Conservation (phyloP, 2,797 vertebrate species). For the Pangasius krempfi region DNA sequence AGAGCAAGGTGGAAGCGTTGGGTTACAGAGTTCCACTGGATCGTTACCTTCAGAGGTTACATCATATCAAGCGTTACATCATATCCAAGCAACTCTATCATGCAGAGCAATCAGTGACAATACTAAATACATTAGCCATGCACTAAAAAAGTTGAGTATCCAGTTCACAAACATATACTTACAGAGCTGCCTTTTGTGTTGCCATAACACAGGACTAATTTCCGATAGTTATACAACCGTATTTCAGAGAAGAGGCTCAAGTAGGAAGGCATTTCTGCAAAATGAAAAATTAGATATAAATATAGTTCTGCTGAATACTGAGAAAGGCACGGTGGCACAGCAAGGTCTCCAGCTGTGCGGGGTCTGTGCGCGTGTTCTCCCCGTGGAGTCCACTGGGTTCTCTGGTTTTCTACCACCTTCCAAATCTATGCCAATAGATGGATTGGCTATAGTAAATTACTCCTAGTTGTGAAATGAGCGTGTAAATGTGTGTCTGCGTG, state of each 20-base stretch:
- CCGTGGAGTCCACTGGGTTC: background rate
- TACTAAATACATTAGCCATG: background rate
- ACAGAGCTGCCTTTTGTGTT: slow-evolving; percentile 97
- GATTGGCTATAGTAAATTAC: background rate
- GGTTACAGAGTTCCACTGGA: slow-evolving; percentile 94
- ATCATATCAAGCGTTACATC: background rate
- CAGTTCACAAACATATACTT: slow-evolving; percentile 31
- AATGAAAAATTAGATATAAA: background rate
- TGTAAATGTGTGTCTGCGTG: background rate
- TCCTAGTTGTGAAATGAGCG: background rate
- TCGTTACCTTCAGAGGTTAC: slow-evolving; percentile 80
- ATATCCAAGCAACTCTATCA: background rate
- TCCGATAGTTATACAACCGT: slow-evolving; percentile 95
- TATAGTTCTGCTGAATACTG: background rate
- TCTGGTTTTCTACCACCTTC: background rate
- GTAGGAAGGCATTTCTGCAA: slow-evolving; percentile 91
- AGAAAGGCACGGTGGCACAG: background rate
- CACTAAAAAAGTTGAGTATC: background rate
- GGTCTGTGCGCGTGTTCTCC: background rate
- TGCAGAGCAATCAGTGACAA: background rate
- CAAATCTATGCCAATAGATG: background rate
- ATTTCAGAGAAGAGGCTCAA: slow-evolving; percentile 96
- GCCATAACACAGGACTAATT: slow-evolving; percentile 96
- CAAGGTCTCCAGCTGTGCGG: background rate
- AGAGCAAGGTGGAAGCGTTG: slow-evolving; percentile 95